Percentiles rank a stretch among this genome's conserved stretches.
Conservation (phyloP, 2,888 invertebrate genomes). For the Calliopum simillimum region DNA sequence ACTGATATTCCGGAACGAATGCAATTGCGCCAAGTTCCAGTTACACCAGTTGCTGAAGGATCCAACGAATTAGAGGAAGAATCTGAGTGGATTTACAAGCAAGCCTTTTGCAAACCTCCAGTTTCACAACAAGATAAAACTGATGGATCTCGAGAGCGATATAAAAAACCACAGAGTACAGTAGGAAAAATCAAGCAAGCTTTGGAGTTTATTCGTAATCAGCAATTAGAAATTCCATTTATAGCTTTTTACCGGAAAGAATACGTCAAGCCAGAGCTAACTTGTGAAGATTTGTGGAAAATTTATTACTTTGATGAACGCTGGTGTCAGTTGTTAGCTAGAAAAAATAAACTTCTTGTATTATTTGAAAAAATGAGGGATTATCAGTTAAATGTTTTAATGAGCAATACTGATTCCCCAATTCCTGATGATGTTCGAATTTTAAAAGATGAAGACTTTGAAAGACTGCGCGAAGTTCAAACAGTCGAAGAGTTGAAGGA, state of each 20-base stretch:
- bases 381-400: slow-evolving; percentile 86
- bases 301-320: slow-evolving; percentile 96
- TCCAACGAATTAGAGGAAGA: slow-evolving; percentile 92
- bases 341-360: slow-evolving; percentile 84
- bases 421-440: slow-evolving; percentile 85
- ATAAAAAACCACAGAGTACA: slow-evolving; percentile 76
- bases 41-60: slow-evolving; percentile 84
- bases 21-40: slow-evolving; percentile 89
- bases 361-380: slow-evolving; percentile 93
- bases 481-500: slow-evolving; percentile 93
- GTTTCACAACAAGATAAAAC: slow-evolving; percentile 78
- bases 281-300: slow-evolving; percentile 96
- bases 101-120: slow-evolving; percentile 87
- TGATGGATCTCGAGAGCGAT: slow-evolving; percentile 64
- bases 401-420: slow-evolving; percentile 85
- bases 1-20: slow-evolving; percentile 93
- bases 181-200: slow-evolving; percentile 94
- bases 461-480: slow-evolving; percentile 80
- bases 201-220: slow-evolving; percentile 95
- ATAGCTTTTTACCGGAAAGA: slow-evolving; percentile 99
- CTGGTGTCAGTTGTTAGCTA: slow-evolving; percentile 89
- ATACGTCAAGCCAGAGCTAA: slow-evolving; percentile 93
- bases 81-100: slow-evolving; percentile 97
- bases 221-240: slow-evolving; percentile 96
- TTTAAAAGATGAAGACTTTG: slow-evolving; percentile 87